Base-by-base conservation (phyloP, 1,140 invertebrate genomes). In the Pinna nobilis region DNA sequence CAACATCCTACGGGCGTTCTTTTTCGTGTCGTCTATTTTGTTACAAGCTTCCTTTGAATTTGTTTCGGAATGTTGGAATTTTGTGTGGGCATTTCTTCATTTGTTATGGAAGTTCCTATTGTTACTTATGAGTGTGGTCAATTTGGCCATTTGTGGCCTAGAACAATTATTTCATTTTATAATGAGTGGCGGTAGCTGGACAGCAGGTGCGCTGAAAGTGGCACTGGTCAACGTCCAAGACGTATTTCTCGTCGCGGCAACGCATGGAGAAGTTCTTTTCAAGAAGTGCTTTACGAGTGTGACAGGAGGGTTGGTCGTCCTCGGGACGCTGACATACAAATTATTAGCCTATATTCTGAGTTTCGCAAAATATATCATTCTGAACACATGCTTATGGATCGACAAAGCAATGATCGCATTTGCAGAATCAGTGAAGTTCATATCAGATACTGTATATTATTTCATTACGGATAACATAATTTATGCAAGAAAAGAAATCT, bases 21-120 rank as follows among this genome's bases (percentile, higher is more conserved):
- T 11, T 35, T 59, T 35, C 33, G 37, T 59, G 30, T 59, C 13
- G 30, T 59, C 15, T 15, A 33, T n/a, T 3, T 11, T 63, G 9
- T 25, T 44, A 9, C 35, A 44, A 59, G 61, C 67, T 28, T 60
- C 33, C 3, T 51, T 59, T 13, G 79, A 81, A 39, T 81, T 81
- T 71, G 6, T 78, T 15, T 20, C 35, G 13, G 76, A 78, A 57
- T 74, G 69, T 7, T 35, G 60, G 15, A 74, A 74, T 35, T 74
- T 81, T 32, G 1, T 68, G 25, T 57, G 68, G 32, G 79, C 76
- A n/a, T 61, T 81, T 15, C 11, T 76, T 5, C 68, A 72, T 41
- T 53, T 81, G 25, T 33, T 81, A 13, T 81, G 79, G 79, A 81
- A 78, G 23, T 70, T 81, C 49, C 15, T 74, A 6, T 23, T 76